phyloP scores from a whole-genome alignment of 2,888 invertebrate genomes.

The Boloria selene region DNA sequence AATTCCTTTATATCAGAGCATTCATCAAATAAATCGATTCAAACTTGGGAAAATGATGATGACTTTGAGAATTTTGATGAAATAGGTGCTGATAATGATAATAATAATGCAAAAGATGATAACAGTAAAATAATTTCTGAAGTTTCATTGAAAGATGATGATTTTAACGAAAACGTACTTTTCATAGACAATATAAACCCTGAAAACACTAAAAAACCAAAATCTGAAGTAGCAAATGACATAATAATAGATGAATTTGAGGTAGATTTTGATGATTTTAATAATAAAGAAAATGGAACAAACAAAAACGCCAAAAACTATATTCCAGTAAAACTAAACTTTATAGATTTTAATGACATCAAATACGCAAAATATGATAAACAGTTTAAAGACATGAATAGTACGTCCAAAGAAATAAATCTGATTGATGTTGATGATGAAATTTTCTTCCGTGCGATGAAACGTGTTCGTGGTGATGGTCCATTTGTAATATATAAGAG shows the following conservation, averaged over 20 bases:
- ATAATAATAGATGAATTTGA: neutral
- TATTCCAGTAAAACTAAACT: constrained; percentile 5
- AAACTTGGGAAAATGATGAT: neutral
- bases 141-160: neutral
- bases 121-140: neutral
- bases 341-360: constrained; percentile 7
- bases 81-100: neutral
- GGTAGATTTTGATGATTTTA: neutral
- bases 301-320: neutral
- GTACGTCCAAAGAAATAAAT: neutral
- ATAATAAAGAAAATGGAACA: neutral
- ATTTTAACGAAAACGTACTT: neutral
- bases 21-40: neutral
- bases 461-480: neutral
- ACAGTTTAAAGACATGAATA: neutral
- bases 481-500: constrained; percentile 15
- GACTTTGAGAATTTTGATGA: neutral
- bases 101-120: neutral
- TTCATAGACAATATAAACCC: neutral
- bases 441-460: constrained; percentile 5
- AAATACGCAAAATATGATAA: neutral
- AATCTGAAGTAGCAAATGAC: neutral
- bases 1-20: neutral
- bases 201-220: neutral
- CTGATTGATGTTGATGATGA: constrained; percentile 15